These are phyloP conservation scores for Myopa testacea DNA, from an alignment of 2,888 invertebrate genomes.

Conservation along the genomic window DNA sequence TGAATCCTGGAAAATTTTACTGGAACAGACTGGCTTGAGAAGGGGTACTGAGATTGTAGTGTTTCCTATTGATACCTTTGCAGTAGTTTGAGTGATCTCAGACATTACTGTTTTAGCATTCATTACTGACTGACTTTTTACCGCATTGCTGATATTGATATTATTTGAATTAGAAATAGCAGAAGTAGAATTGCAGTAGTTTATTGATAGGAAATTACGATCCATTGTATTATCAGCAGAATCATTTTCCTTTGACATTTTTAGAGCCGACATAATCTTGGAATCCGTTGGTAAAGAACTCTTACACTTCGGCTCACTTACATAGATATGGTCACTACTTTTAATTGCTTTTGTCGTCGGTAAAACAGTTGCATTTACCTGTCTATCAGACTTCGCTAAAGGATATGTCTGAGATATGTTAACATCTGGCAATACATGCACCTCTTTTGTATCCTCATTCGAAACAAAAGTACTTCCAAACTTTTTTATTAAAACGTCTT, in stretches of 20 bases:
- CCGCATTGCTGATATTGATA: background rate
- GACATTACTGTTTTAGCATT: constrained; percentile 60
- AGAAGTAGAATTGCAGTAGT: background rate
- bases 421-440: too few relatives aligned
- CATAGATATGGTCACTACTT: too few relatives aligned
- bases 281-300: background rate
- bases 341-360: too few relatives aligned
- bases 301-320: background rate
- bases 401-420: too few relatives aligned
- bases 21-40: constrained; percentile 61
- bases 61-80: constrained; percentile 68
- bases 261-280: background rate
- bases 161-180: background rate
- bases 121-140: constrained; percentile 57
- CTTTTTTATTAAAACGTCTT: too few relatives aligned
- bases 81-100: constrained; percentile 74
- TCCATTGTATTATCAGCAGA: background rate
- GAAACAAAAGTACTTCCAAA: too few relatives aligned
- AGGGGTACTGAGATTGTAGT: constrained; percentile 68
- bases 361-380: too few relatives aligned
- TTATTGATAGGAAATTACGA: background rate
- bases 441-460: too few relatives aligned
- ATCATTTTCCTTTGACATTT: background rate
- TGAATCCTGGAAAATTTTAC: constrained; percentile 55
- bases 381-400: too few relatives aligned